Base-by-base conservation (phyloP, 64 coral and sea anemone genomes). In the Trachythela sp. region DNA sequence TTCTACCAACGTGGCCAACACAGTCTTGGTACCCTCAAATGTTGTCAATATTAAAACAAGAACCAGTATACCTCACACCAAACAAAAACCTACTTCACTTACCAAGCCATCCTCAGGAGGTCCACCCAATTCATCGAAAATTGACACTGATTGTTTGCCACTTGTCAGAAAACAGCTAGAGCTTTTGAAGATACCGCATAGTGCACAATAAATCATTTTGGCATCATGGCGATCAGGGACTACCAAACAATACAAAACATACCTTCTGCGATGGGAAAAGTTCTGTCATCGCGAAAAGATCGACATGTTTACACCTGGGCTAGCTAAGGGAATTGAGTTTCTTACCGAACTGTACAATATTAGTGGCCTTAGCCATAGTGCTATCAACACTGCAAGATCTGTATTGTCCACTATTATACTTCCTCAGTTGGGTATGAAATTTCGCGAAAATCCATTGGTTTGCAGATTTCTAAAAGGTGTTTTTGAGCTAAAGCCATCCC, bases 391-490 rank as follows among this genome's bases (percentile, higher is more conserved):
- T 17, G 75, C 75, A 11, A 35, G 34, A 13, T 34, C 9, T 30
- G 75, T 29, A 13, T 22, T 80, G 8, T 80, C 75, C 34, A 38
- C 75, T 15, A 37, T 80, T 22, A 17, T 80, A 39, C 30, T 39
- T 2, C 34, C 64, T 45, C 18, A 24, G 30, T 20, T 0, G 11
- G 68, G 64, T 43, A 39, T 45, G 27, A 41, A 18, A 31, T 90
- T 90, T 85, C 77, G 89, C 48, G 51, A 85, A 52, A 31, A 90
- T 0, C 89, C 89, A 11, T 50, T 91, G 37, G 89, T 91, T 7
- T 24, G 22, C 17, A 76, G 89, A 13, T 85, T 54, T 31, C 33
- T 91, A n/a, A 91, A 91, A 58, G 89, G 35, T 0, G 84, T 91
- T 17, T 91, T 90, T 68, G 80, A 91, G 39, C n/a, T 41, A 33